Percentiles rank a stretch among this genome's conserved stretches.
Evolutionary conservation across 1,140 invertebrate species (phyloP).

Genomic region (Trinorchestia longiramus): DNA sequence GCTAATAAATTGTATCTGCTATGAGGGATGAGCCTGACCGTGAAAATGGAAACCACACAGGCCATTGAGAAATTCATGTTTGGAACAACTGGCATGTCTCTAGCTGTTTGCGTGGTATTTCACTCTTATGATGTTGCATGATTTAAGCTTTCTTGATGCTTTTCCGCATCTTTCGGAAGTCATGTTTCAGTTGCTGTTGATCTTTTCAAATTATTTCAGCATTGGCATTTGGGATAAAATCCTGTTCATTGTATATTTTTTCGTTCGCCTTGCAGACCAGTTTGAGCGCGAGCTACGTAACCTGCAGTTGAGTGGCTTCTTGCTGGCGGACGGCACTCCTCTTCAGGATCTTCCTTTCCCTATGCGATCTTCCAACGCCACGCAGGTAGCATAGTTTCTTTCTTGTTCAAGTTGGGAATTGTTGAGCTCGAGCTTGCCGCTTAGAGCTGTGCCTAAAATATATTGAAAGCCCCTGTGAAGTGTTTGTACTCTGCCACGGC

Average conservation of each 20-base stretch:
- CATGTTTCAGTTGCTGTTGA: background rate
- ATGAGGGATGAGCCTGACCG: background rate
- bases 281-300: constrained; percentile 63
- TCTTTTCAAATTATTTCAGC: background rate
- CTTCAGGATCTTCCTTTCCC: constrained; percentile 61
- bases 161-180: background rate
- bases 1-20: background rate
- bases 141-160: background rate
- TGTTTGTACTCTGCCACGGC: background rate
- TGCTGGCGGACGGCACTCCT: constrained; percentile 63
- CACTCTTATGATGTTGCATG: background rate
- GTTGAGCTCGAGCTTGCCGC: too few species aligned
- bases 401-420: background rate
- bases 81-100: too few species aligned
- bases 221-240: background rate
- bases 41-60: background rate
- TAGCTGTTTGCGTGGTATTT: background rate
- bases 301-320: constrained; percentile 63
- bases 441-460: background rate
- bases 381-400: constrained; percentile 58
- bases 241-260: background rate
- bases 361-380: constrained; percentile 62
- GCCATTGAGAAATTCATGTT: too few species aligned
- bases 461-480: background rate
- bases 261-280: constrained; percentile 56